These are phyloP conservation scores for Spinus pinus DNA, from an alignment of 2,797 vertebrate species.

Conservation along the genomic window DNA sequence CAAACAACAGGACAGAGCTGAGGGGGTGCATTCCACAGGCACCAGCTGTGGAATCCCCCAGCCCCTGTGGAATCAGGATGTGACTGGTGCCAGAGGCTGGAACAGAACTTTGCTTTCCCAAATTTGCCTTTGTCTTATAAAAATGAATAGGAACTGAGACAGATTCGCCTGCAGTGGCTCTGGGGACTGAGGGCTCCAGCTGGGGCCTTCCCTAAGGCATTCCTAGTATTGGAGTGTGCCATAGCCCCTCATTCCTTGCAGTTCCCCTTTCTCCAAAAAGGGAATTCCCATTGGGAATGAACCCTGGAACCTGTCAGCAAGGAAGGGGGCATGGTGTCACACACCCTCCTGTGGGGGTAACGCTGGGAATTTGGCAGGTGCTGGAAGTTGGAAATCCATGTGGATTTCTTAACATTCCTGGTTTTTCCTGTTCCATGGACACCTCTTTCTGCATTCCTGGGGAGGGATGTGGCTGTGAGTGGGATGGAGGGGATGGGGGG, in stretches of 20 bases:
- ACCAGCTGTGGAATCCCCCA: neutral
- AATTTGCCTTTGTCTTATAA: neutral
- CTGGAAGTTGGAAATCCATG: fast-evolving
- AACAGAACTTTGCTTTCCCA: neutral
- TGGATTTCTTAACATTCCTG: neutral
- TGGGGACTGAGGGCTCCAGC: neutral
- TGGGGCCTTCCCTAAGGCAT: neutral
- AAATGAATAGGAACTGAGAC: neutral
- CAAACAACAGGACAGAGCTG: neutral
- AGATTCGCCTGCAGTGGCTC: fast-evolving
- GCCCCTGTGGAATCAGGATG: fast-evolving
- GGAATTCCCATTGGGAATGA: fast-evolving
- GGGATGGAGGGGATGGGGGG: too few relatives aligned
- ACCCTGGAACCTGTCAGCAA: neutral
- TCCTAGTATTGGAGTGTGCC: fast-evolving
- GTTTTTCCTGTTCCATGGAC: fast-evolving
- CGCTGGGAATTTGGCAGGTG: fast-evolving
- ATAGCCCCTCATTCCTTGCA: fast-evolving
- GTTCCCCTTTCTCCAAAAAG: neutral
- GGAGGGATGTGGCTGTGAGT: neutral
- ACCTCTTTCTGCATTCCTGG: neutral
- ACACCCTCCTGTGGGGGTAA: neutral
- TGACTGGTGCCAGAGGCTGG: neutral
- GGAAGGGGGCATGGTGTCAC: fast-evolving
- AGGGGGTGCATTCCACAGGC: fast-evolving